A percentile compares a stretch with the other conserved stretches of the same genome.
Conservation (phyloP, 2,113 vertebrate genomes). For the Chamaetylas fuelleborni region DNA sequence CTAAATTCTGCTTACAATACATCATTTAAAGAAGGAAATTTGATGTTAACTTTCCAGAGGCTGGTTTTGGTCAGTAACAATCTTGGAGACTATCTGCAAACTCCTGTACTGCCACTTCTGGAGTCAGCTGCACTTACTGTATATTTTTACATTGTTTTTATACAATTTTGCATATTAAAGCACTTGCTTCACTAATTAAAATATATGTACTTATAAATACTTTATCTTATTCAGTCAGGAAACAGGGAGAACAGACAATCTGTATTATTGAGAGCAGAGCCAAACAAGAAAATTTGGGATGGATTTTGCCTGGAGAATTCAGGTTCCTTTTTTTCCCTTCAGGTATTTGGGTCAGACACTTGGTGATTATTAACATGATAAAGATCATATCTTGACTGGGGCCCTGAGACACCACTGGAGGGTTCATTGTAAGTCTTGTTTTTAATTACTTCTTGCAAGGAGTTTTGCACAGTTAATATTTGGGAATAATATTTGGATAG, state of each 20-base stretch:
- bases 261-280: neutral
- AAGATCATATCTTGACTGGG: neutral
- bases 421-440: neutral
- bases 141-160: neutral
- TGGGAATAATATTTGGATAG: constrained; percentile 10
- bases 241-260: neutral
- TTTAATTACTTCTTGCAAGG: neutral
- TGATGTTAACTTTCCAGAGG: neutral
- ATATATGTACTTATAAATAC: neutral
- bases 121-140: neutral
- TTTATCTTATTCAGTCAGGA: neutral
- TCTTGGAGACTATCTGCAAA: neutral
- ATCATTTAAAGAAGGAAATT: neutral
- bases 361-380: neutral
- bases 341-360: neutral
- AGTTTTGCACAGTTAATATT: neutral
- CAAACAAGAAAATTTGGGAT: neutral
- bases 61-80: neutral
- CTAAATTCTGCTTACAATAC: neutral
- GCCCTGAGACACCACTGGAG: neutral
- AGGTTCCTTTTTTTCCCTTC: neutral
- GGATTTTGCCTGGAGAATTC: neutral
- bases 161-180: neutral
- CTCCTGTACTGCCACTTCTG: neutral
- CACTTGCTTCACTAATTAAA: neutral